Evolutionary conservation across 2,113 vertebrate species (phyloP), one percentile per base, ranked within the genome.

Genomic region (Narcine bancroftii): DNA sequence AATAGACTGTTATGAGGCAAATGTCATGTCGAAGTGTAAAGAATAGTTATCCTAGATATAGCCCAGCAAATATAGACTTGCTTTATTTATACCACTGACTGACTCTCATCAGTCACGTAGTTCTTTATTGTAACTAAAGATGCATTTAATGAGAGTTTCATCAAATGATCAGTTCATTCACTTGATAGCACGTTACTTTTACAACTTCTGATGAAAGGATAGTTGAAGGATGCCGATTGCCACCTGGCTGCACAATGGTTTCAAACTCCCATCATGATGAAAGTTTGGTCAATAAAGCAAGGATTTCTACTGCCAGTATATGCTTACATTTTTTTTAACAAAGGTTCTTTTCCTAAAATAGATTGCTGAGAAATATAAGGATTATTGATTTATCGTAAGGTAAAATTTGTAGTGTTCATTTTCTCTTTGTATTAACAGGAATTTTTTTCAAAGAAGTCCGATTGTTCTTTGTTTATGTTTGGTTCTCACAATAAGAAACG

Each of bases 401-500:
- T 60, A 15, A 60, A 2, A 91, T 92, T 21, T 63, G 47, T 13
- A 69, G 21, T 42, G 7, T 56, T 47, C 94, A 73, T 79, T 91
- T 93, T 81, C 93, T 89, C 45, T 91, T 47, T 91, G 89, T 45
- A 39, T 36, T 87, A 36, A 89, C 92, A 99, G 99, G 99, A 99
- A 93, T 99, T 99, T 94, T 99, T 99, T 95, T 98, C 99, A 21
- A 99, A 99, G 95, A 99, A 99, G 92, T 96, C 97, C 0, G 98
- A 99, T 94, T 98, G 97, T 93, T 99, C 98, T 66, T 95, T 99
- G 93, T 99, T 99, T 94, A 94, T 99, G 92, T 99, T 99, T 92
- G 99, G 98, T 6, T 99, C 97, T 47, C 99, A 99, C 95, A 99
- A 98, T 95, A 99, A 99, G 96, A 99, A 99, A 94, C 94, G 99